phyloP scores from a whole-genome alignment of 92 coral and sea anemone genomes.

The Phenganax subtilis region DNA sequence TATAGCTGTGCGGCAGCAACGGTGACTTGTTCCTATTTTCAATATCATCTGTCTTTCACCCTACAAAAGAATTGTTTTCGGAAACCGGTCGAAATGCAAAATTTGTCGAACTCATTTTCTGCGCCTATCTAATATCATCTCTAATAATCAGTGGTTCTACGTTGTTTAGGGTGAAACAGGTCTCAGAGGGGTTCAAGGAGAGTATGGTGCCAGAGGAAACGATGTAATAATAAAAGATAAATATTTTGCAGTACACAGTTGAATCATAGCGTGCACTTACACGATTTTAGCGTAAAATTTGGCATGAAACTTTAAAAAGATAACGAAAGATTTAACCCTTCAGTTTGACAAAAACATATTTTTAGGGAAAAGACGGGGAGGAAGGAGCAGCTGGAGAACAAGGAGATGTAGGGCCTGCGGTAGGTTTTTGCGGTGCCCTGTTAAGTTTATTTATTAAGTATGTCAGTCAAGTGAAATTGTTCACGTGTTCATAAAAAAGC shows the following conservation, averaged over 20 bases:
- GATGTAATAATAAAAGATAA: no score
- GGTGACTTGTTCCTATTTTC: no score
- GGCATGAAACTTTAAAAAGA: background rate
- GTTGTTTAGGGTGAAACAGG: conserved; percentile 6
- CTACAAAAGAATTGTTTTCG: no score
- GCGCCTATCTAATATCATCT: background rate
- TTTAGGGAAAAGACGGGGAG: background rate
- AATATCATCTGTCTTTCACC: no score
- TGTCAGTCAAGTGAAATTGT: background rate
- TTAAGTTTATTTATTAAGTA: no score
- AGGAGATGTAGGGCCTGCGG: conserved; percentile 8
- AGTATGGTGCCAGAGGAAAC: background rate
- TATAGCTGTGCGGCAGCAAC: no score
- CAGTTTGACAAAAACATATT: background rate
- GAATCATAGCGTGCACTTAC: no score
- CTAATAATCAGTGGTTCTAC: background rate
- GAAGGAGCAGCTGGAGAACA: conserved; percentile 4
- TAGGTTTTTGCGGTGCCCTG: background rate
- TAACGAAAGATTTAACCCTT: background rate
- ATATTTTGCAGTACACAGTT: no score
- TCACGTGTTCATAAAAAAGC: background rate
- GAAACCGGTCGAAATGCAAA: no score
- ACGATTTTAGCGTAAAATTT: no score
- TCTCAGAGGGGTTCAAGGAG: background rate
- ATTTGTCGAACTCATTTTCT: no score